Evolutionary conservation across 2,113 vertebrate genomes (phyloP).

Genomic region (Leuciscus idus): DNA sequence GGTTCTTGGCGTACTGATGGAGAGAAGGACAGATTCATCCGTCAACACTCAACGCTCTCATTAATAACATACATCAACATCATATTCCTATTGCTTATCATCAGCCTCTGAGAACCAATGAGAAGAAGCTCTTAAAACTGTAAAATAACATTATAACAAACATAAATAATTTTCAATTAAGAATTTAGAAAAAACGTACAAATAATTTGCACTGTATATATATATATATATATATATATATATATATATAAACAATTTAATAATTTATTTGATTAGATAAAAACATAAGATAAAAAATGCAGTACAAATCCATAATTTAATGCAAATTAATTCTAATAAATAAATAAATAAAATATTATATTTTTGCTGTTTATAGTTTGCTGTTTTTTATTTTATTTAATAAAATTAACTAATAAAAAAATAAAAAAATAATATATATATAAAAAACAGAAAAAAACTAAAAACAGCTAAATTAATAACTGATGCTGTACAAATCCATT

Average conservation of each 20-base stretch:
- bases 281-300: neutral
- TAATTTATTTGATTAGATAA: too few relatives aligned
- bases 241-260: neutral
- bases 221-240: neutral
- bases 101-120: neutral
- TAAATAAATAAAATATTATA: neutral
- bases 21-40: constrained; percentile 36
- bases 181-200: neutral
- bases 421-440: too few relatives aligned
- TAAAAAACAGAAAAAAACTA: neutral
- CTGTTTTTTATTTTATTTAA: too few relatives aligned
- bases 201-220: neutral
- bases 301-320: neutral
- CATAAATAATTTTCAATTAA: too few relatives aligned
- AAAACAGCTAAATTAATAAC: neutral
- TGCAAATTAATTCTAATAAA: neutral
- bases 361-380: too few relatives aligned
- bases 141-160: neutral
- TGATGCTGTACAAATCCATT: neutral
- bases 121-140: neutral
- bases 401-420: too few relatives aligned
- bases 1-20: constrained; percentile 77
- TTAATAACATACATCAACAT: neutral
- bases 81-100: neutral
- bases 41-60: neutral